These are phyloP conservation scores for Oenanthe melanoleuca DNA, from an alignment of 2,113 vertebrate species.

Conservation along the genomic window DNA sequence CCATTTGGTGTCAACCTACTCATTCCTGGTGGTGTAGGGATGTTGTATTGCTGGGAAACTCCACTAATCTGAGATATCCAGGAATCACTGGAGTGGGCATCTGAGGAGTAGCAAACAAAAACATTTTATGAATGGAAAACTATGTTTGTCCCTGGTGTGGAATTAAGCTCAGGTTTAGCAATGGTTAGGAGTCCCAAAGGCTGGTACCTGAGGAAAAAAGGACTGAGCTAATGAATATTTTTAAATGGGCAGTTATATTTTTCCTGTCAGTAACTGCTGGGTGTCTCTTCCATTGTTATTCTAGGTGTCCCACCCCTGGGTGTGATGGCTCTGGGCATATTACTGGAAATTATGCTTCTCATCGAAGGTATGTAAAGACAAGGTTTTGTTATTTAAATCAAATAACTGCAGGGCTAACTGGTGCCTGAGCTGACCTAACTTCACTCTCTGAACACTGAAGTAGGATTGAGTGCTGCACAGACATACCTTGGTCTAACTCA, in stretches of 20 bases:
- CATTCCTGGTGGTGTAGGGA: not conserved
- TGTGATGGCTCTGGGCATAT: conserved; percentile 99
- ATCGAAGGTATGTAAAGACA: conserved; percentile 88
- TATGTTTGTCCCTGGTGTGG: not conserved
- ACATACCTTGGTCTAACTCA: not conserved
- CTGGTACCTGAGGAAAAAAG: not conserved
- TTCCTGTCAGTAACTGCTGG: conserved; percentile 1
- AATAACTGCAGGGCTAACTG: not conserved
- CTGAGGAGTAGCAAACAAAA: not conserved
- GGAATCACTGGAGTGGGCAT: not conserved
- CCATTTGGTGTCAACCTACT: not conserved
- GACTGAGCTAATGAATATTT: not conserved
- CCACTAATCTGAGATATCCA: not conserved
- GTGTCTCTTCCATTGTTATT: conserved; percentile 67
- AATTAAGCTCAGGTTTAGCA: not conserved
- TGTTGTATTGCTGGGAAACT: not conserved
- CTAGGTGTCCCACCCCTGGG: conserved; percentile 96
- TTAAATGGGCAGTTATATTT: not conserved
- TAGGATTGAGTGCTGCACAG: not conserved
- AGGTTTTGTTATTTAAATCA: not conserved
- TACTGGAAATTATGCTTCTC: conserved; percentile 98
- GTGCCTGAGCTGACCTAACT: not conserved
- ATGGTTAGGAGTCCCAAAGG: not conserved
- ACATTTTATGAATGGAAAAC: not conserved
- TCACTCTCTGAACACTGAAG: not conserved